These are phyloP conservation scores for Phylloscopus collybita DNA, from an alignment of 2,797 vertebrate genomes.

Conservation along the genomic window DNA sequence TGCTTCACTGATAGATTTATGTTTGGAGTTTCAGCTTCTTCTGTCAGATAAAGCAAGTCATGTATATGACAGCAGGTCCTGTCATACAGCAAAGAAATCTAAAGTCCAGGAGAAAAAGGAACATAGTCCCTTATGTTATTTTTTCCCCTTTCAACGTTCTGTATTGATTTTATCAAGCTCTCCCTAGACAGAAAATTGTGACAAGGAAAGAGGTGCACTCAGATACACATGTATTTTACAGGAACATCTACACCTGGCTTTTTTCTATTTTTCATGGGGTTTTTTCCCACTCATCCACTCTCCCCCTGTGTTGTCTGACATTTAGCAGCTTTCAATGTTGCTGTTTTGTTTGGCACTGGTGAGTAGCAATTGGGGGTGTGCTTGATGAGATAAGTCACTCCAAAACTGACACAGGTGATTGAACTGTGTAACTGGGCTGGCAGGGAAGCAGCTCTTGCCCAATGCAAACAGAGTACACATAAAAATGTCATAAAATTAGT, in stretches of 20 bases:
- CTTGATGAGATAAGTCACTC: background rate
- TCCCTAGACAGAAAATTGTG: background rate
- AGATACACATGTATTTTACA: background rate
- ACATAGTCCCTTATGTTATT: background rate
- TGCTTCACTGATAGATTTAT: background rate
- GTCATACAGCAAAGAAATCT: background rate
- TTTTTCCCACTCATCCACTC: rapidly evolving
- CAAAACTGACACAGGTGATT: background rate
- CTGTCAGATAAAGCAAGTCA: background rate
- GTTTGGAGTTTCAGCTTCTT: background rate
- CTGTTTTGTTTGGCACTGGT: background rate
- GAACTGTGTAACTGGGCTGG: background rate
- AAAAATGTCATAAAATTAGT: background rate
- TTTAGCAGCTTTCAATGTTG: background rate
- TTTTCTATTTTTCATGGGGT: rapidly evolving
- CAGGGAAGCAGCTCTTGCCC: background rate
- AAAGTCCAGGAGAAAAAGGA: background rate
- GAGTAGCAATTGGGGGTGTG: background rate
- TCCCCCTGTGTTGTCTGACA: background rate
- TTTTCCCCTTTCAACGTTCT: background rate
- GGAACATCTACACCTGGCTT: rapidly evolving
- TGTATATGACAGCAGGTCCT: background rate
- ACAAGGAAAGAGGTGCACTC: background rate
- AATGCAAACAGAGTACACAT: background rate
- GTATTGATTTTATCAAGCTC: background rate